Base-by-base conservation (phyloP, 2,113 vertebrate genomes). In the Psilopogon haemacephalus region DNA sequence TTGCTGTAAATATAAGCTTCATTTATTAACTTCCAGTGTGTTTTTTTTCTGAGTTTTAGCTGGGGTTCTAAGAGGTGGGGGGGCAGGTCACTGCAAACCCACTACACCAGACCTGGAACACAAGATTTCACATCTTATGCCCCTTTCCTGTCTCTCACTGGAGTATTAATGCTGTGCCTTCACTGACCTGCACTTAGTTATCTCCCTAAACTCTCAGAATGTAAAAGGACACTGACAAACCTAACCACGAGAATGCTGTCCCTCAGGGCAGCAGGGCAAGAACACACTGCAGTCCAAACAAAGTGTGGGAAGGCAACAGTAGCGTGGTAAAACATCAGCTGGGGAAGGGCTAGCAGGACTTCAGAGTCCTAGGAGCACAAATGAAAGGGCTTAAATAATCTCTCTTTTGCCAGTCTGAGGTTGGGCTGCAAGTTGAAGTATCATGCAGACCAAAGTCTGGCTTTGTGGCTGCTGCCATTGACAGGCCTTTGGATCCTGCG, bases 361-460 rank as follows among this genome's bases (percentile, higher is more conserved):
- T 52, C 26, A 28, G 26, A 44, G 24, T 15, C 38, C 38, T 11
- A n/a, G 46, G 55, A 74, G 24, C 8, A 13, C 24, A 11, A 10
- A 18, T 33, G n/a, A 32, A 37, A 15, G 18, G 2, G 38, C 62
- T 19, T 2, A 1, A 24, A 32, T 1, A 8, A 7, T 6, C 20
- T 30, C 1, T 4, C 0, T n/a, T 70, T 16, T 50, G 54, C 24
- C 19, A 15, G 24, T 8, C 15, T 50, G 50, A 64, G 15, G 9
- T 3, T 10, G 23, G 15, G 40, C 6, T 15, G 14, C 6, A 35
- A 26, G 6, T 1, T 0, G 1, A 40, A 11, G 13, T 37, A 48
- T 0, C 32, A 0, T 1, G 14, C 33, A n/a, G 8, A 9, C 4
- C 48, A 37, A 13, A 42, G 27, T 14, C 48, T 14, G 17, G 3